Base-by-base conservation (phyloP, 2,113 vertebrate genomes). In the Mustela lutreola region DNA sequence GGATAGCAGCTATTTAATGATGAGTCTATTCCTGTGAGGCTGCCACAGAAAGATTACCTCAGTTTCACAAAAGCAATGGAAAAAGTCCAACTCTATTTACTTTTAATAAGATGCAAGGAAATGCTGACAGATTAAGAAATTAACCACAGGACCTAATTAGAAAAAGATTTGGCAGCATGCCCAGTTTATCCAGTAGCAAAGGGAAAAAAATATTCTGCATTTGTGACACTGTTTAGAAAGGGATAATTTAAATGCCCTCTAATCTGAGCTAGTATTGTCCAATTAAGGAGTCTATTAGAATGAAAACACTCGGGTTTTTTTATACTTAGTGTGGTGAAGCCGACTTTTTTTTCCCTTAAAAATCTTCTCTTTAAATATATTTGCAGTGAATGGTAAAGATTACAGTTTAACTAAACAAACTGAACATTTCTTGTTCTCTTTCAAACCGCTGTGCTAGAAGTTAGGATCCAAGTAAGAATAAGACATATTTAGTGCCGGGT, bases 231-330 rank as follows among this genome's bases (percentile, higher is more conserved):
- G 83, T 97, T 95, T 98, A 82, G 39, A 92, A 98, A 97, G 80
- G 56, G 39, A 7, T 97, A 79, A 96, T 98, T 96, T 97, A 90
- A 93, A 42, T 97, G 93, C 60, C 90, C 86, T 96, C 96, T 97
- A 94, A 95, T 97, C 96, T 97, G 78, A 76, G 79, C 86, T 94
- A 62, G 36, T 91, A 63, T 79, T 95, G 93, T 94, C 89, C 90
- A 95, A 91, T 97, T 97, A 97, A 97, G 83, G 75, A 89, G 76
- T 73, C 85, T 95, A 5, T 88, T 75, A 73, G 85, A 73, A 94
- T 95, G 90, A 94, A 98, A 97, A 96, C 88, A 95, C 89, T 71
- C n/a, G 42, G 21, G 19, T 75, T 86, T 98, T 97, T 97, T 70
- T 60, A 70, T 70, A n/a, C 21, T 60, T 60, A 21, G 11, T 92